Percentiles rank a stretch among this genome's conserved stretches.
These are phyloP conservation scores for Beaufortia kweichowensis DNA, from an alignment of 2,113 vertebrate species.

Conservation along the genomic window DNA sequence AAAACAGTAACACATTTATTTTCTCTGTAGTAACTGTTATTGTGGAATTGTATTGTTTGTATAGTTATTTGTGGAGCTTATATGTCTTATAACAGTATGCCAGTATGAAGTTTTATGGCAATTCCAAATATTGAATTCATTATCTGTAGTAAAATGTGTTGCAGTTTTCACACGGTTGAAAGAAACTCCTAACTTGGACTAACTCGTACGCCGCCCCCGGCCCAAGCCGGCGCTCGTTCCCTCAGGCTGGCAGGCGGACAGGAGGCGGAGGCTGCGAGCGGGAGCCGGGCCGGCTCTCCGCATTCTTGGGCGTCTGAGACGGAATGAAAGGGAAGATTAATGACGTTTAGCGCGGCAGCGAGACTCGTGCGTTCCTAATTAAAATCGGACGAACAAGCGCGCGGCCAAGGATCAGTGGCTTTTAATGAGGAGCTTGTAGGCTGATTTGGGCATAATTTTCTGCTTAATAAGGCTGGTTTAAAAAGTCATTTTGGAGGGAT, in stretches of 20 bases:
- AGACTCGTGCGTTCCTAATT: slow-evolving; percentile 85
- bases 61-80: no score
- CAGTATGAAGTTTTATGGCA: background rate
- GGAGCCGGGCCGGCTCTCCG: slow-evolving; percentile 30
- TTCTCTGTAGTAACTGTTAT: background rate
- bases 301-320: slow-evolving; percentile 65
- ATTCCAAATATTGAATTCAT: slow-evolving; percentile 9
- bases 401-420: slow-evolving; percentile 88
- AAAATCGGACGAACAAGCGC: slow-evolving; percentile 86
- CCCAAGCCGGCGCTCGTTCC: slow-evolving; percentile 14
- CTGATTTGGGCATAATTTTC: slow-evolving; percentile 93
- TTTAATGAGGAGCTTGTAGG: slow-evolving; percentile 90
- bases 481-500: slow-evolving; percentile 89
- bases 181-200: slow-evolving; percentile 35
- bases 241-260: slow-evolving; percentile 27
- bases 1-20: background rate
- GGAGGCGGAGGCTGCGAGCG: slow-evolving; percentile 24
- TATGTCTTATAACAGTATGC: no score
- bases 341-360: slow-evolving; percentile 84
- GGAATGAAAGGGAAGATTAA: slow-evolving; percentile 89
- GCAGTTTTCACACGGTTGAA: slow-evolving; percentile 1
- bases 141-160: slow-evolving; percentile 12
- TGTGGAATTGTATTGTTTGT: no score
- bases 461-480: slow-evolving; percentile 92
- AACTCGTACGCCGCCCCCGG: background rate